Evolutionary conservation across 2,888 invertebrate species (phyloP), one percentile per base, ranked within the genome.

Genomic region (Subacronicta megacephala): DNA sequence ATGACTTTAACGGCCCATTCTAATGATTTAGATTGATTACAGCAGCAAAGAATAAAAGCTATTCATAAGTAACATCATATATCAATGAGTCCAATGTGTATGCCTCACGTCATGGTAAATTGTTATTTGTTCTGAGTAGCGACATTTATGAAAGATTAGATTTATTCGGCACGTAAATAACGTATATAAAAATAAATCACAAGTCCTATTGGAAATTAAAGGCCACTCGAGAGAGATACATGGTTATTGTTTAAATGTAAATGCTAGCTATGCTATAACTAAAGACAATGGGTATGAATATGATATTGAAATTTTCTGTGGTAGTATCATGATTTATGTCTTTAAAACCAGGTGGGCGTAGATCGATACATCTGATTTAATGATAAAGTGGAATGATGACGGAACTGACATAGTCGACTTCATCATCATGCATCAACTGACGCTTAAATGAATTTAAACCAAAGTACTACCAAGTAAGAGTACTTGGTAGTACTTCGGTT

Each of bases 11-110:
- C 86, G 73, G 80, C 70, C 85, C 78, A 83, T 89, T 83, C 77
- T 72, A 72, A 83, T 87, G 89, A 91, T 89, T 89, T 83, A 90
- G 88, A 91, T 90, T 87, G 87, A 90, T 90, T 83, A 80, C 77
- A 70, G 63, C 56, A 67, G 59, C 67, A 63, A 64, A 71, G 76
- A 80, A 80, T 81, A 80, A 79, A 77, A 62, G 54, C 55, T 60
- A 63, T 59, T 72, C 62, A 70, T 73, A 73, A 73, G 66, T 63
- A 56, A 47, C 52, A 47, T 77, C 67, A 57, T 73, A 71, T 74
- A 74, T 71, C 75, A 74, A 51, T 58, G 47, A 58, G 47, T 43
- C 23, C 33, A 49, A 44, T 62, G 53, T 58, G 54, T 60, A 58
- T 54, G 50, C 41, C 26, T 20, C 56, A 43, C 43, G 61, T 64